A percentile compares a stretch with the other conserved stretches of the same genome.
Evolutionary conservation across 2,797 vertebrate species (phyloP).

Genomic region (Sebastes umbrosus): DNA sequence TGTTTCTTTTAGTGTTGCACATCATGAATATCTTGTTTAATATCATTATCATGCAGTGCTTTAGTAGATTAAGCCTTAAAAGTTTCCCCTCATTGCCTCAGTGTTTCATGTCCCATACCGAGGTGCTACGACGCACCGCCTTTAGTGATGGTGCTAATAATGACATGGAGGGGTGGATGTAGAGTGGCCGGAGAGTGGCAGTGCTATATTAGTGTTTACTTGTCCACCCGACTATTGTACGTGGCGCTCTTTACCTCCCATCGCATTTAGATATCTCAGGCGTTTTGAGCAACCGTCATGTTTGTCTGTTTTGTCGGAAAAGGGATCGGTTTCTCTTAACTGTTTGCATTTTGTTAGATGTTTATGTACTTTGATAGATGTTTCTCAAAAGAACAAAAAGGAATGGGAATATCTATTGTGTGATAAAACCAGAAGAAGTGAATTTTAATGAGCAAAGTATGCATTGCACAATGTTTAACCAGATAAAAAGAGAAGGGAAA

Average conservation of each 20-base stretch:
- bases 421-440: constrained; percentile 3
- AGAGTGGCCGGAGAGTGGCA: constrained; percentile 24
- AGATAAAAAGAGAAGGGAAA: constrained; percentile 29
- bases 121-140: constrained; percentile 71
- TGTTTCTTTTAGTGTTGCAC: neutral
- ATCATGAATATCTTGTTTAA: constrained; percentile 16
- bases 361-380: constrained; percentile 21
- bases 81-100: constrained; percentile 30
- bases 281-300: constrained; percentile 43
- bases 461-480: constrained; percentile 50
- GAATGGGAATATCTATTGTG: neutral
- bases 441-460: constrained; percentile 2
- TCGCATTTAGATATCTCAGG: constrained; percentile 70
- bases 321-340: constrained; percentile 32
- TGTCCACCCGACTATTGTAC: constrained; percentile 31
- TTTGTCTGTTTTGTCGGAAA: constrained; percentile 30
- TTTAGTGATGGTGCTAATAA: constrained; percentile 52
- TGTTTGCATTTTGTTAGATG: constrained; percentile 14
- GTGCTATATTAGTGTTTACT: constrained; percentile 58
- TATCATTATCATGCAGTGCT: constrained; percentile 43
- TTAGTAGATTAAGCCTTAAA: constrained; percentile 67
- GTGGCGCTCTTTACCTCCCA: constrained; percentile 55
- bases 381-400: neutral
- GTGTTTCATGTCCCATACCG: constrained; percentile 59
- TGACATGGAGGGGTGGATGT: neutral